Evolutionary conservation across 2,888 invertebrate species (phyloP), one percentile per base, ranked within the genome.

Genomic region (Trachelus stipa): DNA sequence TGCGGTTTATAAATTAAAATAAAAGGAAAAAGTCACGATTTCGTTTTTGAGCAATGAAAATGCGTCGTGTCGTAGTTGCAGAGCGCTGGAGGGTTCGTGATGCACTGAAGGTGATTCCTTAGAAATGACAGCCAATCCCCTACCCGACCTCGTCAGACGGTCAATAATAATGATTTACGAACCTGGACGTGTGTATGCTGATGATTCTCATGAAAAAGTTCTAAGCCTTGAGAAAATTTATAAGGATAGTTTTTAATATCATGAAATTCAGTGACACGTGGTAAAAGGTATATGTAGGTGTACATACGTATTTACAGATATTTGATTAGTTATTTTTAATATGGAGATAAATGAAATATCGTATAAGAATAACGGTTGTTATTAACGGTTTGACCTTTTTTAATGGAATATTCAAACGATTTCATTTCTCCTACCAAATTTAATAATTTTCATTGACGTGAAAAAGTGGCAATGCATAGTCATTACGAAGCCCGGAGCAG

Each of bases 91-190:
- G 87, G 86, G 87, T 83, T 83, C 85, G 87, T 80, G 83, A 86
- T 83, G 80, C 81, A 88, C 89, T 90, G 84, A 86, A 82, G 86
- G 78, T 83, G 91, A 91, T 89, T 86, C 90, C 91, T 82, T 91
- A 91, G 84, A 87, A 91, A 85, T 90, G 90, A 87, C 86, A 81
- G 82, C 80, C 85, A 82, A 84, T 84, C 84, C 84, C 82, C 81
- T 75, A 78, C 79, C 84, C 83, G 84, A 81, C 84, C 81, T 74
- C 73, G 37, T 0, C 37, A 56, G 68, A 74, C 77, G 80, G 79
- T 86, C 84, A 83, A 86, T 85, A 85, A 34, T 78, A 79, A 80
- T 78, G 79, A 81, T 78, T 84, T 79, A 31, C n/a, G 71, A 71
- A 33, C 31, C 23, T 1, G 23, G 23, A 23, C 40, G 40, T 2